Percentiles rank a stretch among this genome's conserved stretches.
Evolutionary conservation across 1,140 invertebrate genomes (phyloP).

Genomic region (Brachionus plicatilis): DNA sequence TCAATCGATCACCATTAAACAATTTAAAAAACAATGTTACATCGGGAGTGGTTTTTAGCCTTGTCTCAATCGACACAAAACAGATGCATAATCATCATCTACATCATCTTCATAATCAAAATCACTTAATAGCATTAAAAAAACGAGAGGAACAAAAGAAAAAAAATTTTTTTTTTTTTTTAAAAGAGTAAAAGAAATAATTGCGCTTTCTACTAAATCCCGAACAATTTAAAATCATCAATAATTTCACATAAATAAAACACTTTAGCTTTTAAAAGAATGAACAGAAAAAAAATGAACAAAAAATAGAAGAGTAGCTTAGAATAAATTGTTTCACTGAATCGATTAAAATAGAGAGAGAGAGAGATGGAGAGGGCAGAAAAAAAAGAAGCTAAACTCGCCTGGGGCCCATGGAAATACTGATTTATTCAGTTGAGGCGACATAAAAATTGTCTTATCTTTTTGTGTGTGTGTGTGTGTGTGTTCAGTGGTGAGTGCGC

Average conservation of each 20-base stretch:
- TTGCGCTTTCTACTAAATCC: slow-evolving; percentile 25
- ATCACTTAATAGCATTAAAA: background rate
- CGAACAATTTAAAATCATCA: background rate
- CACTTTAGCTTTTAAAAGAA: background rate
- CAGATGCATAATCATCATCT: background rate
- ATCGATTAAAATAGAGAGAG: background rate
- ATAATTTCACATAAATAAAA: background rate
- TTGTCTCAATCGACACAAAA: background rate
- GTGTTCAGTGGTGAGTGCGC: too few relatives aligned
- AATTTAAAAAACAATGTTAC: background rate
- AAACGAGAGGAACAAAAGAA: background rate
- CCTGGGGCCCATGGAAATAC: background rate
- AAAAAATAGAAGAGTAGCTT: background rate
- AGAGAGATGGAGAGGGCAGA: background rate
- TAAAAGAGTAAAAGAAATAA: background rate
- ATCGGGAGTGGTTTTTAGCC: background rate
- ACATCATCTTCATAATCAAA: too few relatives aligned
- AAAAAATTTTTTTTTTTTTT: too few relatives aligned
- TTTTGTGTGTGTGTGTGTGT: background rate
- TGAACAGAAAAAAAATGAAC: background rate
- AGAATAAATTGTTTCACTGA: background rate
- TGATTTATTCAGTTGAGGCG: background rate
- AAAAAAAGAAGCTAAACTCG: background rate
- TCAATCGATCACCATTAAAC: background rate
- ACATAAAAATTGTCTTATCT: background rate